Conservation (phyloP, 2,797 vertebrate genomes). For the Enteromius afrohamiltoni region DNA sequence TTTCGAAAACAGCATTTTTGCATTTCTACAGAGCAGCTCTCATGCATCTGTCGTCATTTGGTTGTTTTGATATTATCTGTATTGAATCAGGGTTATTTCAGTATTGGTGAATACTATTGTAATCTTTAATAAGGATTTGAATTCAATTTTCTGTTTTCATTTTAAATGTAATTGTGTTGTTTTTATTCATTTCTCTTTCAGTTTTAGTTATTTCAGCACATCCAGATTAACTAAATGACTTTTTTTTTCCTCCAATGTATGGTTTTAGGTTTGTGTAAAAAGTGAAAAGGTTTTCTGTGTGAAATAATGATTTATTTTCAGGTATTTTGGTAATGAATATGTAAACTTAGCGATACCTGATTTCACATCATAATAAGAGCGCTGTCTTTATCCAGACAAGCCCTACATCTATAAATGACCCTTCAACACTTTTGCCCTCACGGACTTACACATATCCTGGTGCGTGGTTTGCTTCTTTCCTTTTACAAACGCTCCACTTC, state of each 20-base stretch:
- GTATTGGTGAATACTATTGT: background rate
- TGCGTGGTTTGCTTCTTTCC: conserved; percentile 29
- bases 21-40: background rate
- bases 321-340: background rate
- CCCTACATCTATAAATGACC: background rate
- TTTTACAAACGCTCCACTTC: conserved; percentile 27
- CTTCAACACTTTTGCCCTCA: background rate
- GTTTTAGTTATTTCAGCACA: background rate
- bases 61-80: background rate
- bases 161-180: background rate
- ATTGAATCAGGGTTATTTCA: background rate
- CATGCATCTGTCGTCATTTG: background rate
- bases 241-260: background rate
- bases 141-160: background rate
- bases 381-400: background rate
- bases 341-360: background rate
- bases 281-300: too few relatives aligned
- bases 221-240: background rate
- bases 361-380: background rate
- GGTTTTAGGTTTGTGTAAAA: background rate
- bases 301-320: background rate
- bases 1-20: background rate
- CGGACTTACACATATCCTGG: conserved; percentile 46
- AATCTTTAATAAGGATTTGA: background rate
- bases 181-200: background rate